Evolutionary conservation across 2,888 invertebrate genomes (phyloP), one percentile per base, ranked within the genome.

Genomic region (Amphiduros pacificus): DNA sequence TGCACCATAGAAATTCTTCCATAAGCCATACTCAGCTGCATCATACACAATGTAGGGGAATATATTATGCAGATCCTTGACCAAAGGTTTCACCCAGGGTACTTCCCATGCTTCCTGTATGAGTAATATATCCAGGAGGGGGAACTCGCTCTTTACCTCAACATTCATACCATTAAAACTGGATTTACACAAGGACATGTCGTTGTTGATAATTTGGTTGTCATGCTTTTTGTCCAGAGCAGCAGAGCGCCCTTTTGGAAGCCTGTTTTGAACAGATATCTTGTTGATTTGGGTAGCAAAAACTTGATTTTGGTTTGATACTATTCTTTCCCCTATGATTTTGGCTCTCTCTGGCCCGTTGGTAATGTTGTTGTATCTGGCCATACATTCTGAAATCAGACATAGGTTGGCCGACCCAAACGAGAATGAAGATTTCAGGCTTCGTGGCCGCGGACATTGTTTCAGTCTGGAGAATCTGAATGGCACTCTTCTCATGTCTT

Each of bases 91-190:
- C 27, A 74, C 73, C 61, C 70, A 72, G 29, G 70, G 67, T 50
- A 75, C 64, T 51, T 78, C 75, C 74, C 75, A 80, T 0, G 76
- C 76, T 67, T 81, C 80, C 68, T 81, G 81, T 32, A 80, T 55
- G 55, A 77, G 78, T 29, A 80, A 48, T 54, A 81, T 76, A 61
- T 81, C 75, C 2, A 72, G 6, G 44, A 20, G 20, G 5, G 44
- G 44, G 44, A 44, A 44, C 22, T 44, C 44, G n/a, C 20, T 6
- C 6, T 4, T 20, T 20, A 44, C 44, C 22, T n/a, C 22, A 17
- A 44, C 44, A 44, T 44, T 22, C 44, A 44, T 44, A 4, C n/a
- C n/a, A n/a, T n/a, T n/a, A n/a, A n/a, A n/a, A n/a, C n/a, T n/a
- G n/a, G n/a, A n/a, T n/a, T n/a, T n/a, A n/a, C n/a, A n/a, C n/a